phyloP scores from a whole-genome alignment of 1,140 invertebrate genomes.

The Brachionus rubens region DNA sequence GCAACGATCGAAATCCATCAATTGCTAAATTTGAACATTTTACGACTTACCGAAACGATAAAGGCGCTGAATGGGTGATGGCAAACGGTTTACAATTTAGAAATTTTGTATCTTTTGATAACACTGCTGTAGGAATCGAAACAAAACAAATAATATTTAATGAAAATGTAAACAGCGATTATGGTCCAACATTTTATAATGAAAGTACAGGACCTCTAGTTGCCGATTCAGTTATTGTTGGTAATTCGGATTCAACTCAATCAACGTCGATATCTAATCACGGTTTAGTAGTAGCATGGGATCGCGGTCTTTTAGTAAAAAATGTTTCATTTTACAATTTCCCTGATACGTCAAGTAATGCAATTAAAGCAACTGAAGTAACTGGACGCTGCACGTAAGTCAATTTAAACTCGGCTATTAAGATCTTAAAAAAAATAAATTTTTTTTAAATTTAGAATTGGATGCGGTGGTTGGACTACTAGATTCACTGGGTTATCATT shows the following conservation, averaged over 20 bases:
- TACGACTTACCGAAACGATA: background rate
- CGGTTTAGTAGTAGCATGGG: conserved; percentile 36
- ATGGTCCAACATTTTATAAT: background rate
- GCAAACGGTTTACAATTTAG: conserved; percentile 52
- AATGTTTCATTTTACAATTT: conserved; percentile 38
- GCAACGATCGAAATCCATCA: background rate
- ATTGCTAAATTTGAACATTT: conserved; percentile 49
- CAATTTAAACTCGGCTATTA: background rate
- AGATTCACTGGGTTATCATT: conserved; percentile 21
- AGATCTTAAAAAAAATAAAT: background rate
- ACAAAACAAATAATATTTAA: conserved; percentile 6
- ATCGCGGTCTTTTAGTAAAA: conserved; percentile 12
- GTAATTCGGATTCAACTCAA: background rate
- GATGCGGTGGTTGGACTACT: conserved; percentile 43
- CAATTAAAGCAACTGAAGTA: conserved; percentile 21
- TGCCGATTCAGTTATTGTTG: conserved; percentile 34
- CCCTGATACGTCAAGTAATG: conserved; percentile 6
- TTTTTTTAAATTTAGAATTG: background rate
- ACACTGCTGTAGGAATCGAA: conserved; percentile 51
- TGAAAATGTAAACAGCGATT: background rate
- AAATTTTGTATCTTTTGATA: conserved; percentile 52
- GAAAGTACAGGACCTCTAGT: background rate
- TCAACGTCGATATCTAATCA: conserved; percentile 47
- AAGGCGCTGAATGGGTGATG: conserved; percentile 54
- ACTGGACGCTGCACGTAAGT: conserved; percentile 22